Evolutionary conservation across 2,888 invertebrate species (phyloP), one percentile per base, ranked within the genome.

Genomic region (Cerastis rubricosa): DNA sequence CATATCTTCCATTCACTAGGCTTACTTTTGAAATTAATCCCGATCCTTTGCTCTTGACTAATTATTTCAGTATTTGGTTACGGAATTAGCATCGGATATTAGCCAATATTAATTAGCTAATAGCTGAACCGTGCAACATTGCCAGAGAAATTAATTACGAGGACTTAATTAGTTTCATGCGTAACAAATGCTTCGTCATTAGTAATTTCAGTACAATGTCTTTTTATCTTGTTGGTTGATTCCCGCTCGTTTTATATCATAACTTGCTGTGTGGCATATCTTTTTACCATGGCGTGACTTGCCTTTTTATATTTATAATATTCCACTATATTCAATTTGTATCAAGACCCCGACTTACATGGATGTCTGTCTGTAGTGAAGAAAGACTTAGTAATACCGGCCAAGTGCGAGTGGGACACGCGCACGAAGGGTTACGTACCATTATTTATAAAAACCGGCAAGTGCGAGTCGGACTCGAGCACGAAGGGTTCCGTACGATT

Each of bases 181-280:
- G 29, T 49, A 43, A 49, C 12, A 35, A 81, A 43, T 61, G 82
- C 66, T n/a, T 66, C 3, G 51, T 82, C 29, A 81, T 78, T 40
- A 35, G 17, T 54, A n/a, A 47, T 74, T 64, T 74, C 8, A 40
- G 29, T 40, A 1, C n/a, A 74, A 47, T 47, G 25, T 14, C 12
- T 17, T 45, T 49, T 76, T 54, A 29, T 45, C 17, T 51, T 35
- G 9, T 64, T 51, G n/a, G 29, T 49, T 35, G 8, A 43, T 11
- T 64, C 0, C 9, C 29, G 19, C 35, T 35, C 4, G 29, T 59
- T 59, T 59, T 29, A 29, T 59, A 3, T 17, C 19, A 61, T 35
- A 19, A 19, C 19, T 35, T 19, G 29, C 4, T 19, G 29, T 9
- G 8, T 59, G 59, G 14, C 0, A 0, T 35, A 14, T 40, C 49